Conservation (phyloP, 2,113 vertebrate genomes). For the Onychorhynchus coronatus region DNA sequence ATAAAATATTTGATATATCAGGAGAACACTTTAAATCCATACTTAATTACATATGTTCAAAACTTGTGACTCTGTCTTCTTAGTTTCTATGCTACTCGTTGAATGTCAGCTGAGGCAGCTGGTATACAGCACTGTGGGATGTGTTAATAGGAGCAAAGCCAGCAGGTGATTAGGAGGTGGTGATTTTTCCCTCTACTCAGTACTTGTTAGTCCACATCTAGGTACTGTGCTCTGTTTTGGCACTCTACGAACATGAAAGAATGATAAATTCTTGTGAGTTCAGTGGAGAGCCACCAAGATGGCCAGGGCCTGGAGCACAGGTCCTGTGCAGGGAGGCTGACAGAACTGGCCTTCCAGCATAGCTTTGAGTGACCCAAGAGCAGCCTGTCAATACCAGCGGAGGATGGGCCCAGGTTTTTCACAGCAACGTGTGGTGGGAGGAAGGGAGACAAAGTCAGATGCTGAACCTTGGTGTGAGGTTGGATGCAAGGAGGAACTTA, state of each 20-base stretch:
- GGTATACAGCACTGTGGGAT: not conserved
- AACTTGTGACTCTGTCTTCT: not conserved
- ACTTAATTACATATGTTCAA: not conserved
- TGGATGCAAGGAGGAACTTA: not conserved
- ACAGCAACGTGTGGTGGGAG: fast-evolving
- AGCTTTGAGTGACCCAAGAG: not conserved
- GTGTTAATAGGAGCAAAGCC: not conserved
- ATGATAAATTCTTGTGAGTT: not conserved
- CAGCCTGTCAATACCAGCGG: not conserved
- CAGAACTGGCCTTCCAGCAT: fast-evolving
- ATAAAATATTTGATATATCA: not conserved
- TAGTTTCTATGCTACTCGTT: not conserved
- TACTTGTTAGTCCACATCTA: not conserved
- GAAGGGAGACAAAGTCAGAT: not conserved
- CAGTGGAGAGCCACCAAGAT: not conserved
- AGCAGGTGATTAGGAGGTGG: not conserved
- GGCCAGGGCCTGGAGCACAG: not conserved
- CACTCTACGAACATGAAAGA: not conserved
- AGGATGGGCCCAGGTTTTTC: not conserved
- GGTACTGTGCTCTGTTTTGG: not conserved
- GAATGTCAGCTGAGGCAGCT: not conserved
- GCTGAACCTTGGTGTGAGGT: not conserved
- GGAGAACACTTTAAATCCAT: not conserved
- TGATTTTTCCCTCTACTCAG: not conserved
- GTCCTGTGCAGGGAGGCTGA: not conserved